A percentile compares a stretch with the other conserved stretches of the same genome.
phyloP scores from a whole-genome alignment of 2,113 vertebrate species.

The Sitta europaea region DNA sequence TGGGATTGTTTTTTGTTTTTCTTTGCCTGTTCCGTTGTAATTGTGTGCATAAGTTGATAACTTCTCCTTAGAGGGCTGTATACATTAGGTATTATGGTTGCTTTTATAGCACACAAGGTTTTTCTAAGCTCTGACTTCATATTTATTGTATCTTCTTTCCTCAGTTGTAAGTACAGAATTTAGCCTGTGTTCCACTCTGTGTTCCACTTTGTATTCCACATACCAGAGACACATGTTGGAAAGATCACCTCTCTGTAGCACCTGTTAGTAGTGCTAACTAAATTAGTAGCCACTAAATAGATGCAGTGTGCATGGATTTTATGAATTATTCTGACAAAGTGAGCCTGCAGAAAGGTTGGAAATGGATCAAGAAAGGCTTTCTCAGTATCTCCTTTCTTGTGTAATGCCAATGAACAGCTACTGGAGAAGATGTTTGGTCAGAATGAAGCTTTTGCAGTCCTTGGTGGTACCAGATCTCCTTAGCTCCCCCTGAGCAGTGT shows the following conservation, averaged over 20 bases:
- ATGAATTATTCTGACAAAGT: background rate
- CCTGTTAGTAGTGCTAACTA: background rate
- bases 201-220: too few species aligned
- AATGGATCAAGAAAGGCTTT: background rate
- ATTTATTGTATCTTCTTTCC: background rate
- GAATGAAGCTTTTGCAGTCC: background rate
- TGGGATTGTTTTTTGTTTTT: background rate
- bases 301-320: background rate
- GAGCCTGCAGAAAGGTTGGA: background rate
- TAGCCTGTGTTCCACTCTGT: background rate
- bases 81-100: background rate
- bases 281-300: background rate
- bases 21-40: background rate
- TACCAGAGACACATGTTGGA: background rate
- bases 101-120: background rate
- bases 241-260: background rate
- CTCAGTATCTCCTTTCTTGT: background rate
- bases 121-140: background rate
- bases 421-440: background rate
- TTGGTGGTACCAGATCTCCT: background rate
- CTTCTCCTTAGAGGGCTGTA: background rate
- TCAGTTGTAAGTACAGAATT: background rate
- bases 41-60: conserved; percentile 9
- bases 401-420: background rate
- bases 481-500: background rate